Conservation (phyloP, 2,888 invertebrate genomes). For the Lingula anatina region DNA sequence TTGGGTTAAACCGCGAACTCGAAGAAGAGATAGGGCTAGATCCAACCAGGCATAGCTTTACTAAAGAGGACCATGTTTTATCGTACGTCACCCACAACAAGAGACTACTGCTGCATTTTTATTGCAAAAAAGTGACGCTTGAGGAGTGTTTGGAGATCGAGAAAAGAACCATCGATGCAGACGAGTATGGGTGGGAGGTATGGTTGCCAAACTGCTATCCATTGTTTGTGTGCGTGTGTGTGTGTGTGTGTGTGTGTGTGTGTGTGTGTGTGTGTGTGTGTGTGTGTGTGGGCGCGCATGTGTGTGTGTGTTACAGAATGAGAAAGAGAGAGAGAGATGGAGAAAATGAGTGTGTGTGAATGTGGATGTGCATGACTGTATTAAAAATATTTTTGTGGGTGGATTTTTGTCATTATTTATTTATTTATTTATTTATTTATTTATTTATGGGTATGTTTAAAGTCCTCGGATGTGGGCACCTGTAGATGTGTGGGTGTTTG, state of each 20-base stretch:
- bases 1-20: constrained; percentile 55
- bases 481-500: too few species aligned
- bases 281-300: not conserved
- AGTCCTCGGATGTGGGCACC: too few species aligned
- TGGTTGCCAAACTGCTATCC: constrained; percentile 1
- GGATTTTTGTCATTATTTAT: too few species aligned
- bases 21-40: constrained; percentile 55
- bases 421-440: too few species aligned
- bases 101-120: constrained; percentile 52
- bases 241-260: too few species aligned
- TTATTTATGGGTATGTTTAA: too few species aligned
- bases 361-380: not conserved
- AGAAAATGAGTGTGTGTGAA: not conserved
- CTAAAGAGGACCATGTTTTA: constrained; percentile 42
- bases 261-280: not conserved
- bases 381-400: too few species aligned
- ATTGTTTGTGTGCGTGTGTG: too few species aligned
- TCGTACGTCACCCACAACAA: constrained; percentile 42
- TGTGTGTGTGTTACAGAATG: not conserved
- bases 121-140: constrained; percentile 49
- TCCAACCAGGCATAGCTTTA: constrained; percentile 22
- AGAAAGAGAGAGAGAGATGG: not conserved
- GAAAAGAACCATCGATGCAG: constrained; percentile 38
- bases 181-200: constrained; percentile 56
- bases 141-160: constrained; percentile 51